Evolutionary conservation across 2,113 vertebrate genomes (phyloP).

Genomic region (Erythrocebus patas): DNA sequence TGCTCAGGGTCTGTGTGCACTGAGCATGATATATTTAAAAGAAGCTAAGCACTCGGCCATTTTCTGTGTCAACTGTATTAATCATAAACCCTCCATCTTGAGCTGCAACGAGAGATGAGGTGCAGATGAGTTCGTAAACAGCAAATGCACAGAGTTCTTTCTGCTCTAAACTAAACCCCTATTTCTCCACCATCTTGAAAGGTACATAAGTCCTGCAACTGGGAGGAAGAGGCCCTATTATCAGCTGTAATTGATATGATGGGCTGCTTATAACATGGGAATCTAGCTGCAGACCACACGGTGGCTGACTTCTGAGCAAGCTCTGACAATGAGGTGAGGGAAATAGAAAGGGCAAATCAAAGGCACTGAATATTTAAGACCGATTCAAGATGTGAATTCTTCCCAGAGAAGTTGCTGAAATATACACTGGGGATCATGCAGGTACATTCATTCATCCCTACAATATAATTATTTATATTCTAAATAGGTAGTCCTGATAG

Average conservation of each 20-base stretch:
- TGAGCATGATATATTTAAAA: constrained; percentile 79
- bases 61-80: constrained; percentile 82
- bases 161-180: constrained; percentile 29
- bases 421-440: accelerated
- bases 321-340: constrained; percentile 33
- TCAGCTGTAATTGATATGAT: constrained; percentile 45
- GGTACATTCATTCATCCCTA: accelerated
- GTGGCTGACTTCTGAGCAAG: constrained; percentile 24
- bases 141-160: constrained; percentile 59
- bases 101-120: constrained; percentile 69
- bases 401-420: neutral
- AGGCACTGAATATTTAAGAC: neutral
- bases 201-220: neutral
- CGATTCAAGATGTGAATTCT: neutral
- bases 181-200: constrained; percentile 39
- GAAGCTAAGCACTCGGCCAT: constrained; percentile 81
- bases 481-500: neutral
- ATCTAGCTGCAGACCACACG: neutral
- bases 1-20: constrained; percentile 78
- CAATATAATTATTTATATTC: neutral
- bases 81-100: constrained; percentile 84
- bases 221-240: neutral
- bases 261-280: constrained; percentile 25
- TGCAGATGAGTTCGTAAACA: constrained; percentile 65
- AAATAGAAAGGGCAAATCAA: constrained; percentile 33